Percentiles rank a stretch among this genome's conserved stretches.
Conservation (phyloP, 2,113 vertebrate species). For the Pterocles burchelli region DNA sequence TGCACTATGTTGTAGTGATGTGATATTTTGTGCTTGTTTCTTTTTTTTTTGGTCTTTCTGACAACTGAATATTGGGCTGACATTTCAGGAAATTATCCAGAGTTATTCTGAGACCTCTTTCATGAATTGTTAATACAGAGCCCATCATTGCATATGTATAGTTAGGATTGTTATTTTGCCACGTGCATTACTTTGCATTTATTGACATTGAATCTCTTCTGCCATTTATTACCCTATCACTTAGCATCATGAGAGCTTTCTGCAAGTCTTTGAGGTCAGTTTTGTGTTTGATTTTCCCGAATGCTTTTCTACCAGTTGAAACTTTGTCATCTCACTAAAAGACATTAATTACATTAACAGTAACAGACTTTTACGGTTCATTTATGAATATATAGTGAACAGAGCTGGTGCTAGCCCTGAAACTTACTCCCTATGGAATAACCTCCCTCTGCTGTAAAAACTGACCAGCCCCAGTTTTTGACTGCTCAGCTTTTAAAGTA, state of each 20-base stretch:
- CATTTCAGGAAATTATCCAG: conserved; percentile 67
- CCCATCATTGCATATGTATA: conserved; percentile 69
- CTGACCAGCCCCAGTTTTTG: not conserved
- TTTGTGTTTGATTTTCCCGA: conserved; percentile 7
- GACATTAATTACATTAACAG: not conserved
- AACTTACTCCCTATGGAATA: not conserved
- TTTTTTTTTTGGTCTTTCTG: not conserved
- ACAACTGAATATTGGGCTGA: conserved; percentile 51
- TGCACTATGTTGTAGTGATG: not conserved
- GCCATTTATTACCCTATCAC: not conserved
- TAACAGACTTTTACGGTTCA: not conserved
- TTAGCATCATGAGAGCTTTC: not conserved
- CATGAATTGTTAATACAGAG: conserved; percentile 69
- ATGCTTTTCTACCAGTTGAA: not conserved
- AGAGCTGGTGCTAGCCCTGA: not conserved
- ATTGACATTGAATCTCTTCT: conserved; percentile 70
- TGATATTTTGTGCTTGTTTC: not conserved
- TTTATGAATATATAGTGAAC: not conserved
- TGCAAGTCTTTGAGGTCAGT: conserved; percentile 3
- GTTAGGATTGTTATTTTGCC: conserved; percentile 60
- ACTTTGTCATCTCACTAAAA: not conserved
- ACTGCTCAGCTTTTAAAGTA: not conserved
- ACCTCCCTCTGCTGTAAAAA: not conserved
- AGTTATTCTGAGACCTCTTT: conserved; percentile 69
- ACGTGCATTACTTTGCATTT: conserved; percentile 71